Base-by-base conservation (phyloP, 2,797 vertebrate genomes). In the Rousettus madagascariensis region DNA sequence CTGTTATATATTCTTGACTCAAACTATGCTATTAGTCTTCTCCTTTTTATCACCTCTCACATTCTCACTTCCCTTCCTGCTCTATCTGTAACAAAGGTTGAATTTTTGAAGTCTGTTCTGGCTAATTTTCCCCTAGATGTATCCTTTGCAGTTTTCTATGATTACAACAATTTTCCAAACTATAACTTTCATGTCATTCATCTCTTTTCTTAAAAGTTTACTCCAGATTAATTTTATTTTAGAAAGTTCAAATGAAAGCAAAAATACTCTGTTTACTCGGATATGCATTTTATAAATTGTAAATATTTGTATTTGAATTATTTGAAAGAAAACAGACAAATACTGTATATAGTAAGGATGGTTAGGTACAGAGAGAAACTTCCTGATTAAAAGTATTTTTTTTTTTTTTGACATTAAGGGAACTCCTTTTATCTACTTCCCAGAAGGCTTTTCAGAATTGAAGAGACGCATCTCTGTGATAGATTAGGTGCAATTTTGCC, bases 401-500 rank as follows among this genome's bases (percentile, higher is more conserved):
- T 49, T 53, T n/a, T 77, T 69, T 89, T 92, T 83, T 87, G 1
- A 36, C 68, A 74, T 90, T 91, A 90, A 75, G 8, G 26, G 19
- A 89, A 80, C 55, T 77, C 93, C 36, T 82, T 68, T 46, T 91
- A 80, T 65, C 17, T 75, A 51, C 3, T 94, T 94, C 43, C 69
- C 43, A 95, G 79, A 75, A 92, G 53, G 43, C 94, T 87, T 95
- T 90, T 96, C 79, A 92, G 91, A 97, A 87, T 80, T 94, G 49
- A 72, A 86, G 43, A 96, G 86, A 86, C n/a, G 90, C 79, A 93
- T 86, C 41, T 83, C 36, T 96, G 41, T 95, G 93, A 95, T 75
- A 94, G 83, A 94, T 96, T 89, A 95, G 79, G 59, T 84, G 16
- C 61, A 95, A 77, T 97, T 97, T 96, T 93, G 84, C 93, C 92